Evolutionary conservation across 2,113 vertebrate genomes (phyloP).

Genomic region (Archilochus colubris): DNA sequence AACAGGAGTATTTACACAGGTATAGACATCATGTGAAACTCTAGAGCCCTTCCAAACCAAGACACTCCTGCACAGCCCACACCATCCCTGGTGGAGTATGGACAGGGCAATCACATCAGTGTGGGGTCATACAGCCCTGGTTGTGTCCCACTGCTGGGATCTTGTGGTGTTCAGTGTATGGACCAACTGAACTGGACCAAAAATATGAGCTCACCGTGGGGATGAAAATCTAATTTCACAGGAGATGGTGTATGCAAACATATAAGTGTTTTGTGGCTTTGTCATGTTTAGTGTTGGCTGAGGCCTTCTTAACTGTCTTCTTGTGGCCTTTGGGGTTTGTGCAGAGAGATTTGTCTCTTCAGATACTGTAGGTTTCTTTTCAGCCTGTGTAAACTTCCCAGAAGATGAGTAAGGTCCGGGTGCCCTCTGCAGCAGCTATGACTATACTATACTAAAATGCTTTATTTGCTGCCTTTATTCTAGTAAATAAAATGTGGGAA

Average conservation of each 20-base stretch:
- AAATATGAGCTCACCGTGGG: fast-evolving
- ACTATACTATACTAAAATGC: neutral
- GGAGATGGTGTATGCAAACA: neutral
- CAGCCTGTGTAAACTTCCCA: neutral
- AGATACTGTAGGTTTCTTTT: neutral
- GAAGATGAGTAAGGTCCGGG: fast-evolving
- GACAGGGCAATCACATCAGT: fast-evolving
- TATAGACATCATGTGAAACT: neutral
- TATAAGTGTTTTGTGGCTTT: neutral
- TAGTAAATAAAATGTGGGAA: neutral
- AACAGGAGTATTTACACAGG: neutral
- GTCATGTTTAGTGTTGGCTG: neutral
- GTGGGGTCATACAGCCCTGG: fast-evolving
- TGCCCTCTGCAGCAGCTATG: neutral
- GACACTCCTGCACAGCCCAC: fast-evolving
- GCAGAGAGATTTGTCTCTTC: neutral
- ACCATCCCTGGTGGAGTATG: neutral
- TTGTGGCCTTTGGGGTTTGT: neutral
- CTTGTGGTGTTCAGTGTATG: fast-evolving
- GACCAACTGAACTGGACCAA: neutral
- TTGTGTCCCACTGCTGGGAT: neutral
- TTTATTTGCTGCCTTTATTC: neutral
- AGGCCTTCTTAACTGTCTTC: neutral
- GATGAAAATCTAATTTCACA: neutral
- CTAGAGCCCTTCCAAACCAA: neutral